Evolutionary conservation across 2,888 invertebrate genomes (phyloP).

Genomic region (Schizotus pectinicornis): DNA sequence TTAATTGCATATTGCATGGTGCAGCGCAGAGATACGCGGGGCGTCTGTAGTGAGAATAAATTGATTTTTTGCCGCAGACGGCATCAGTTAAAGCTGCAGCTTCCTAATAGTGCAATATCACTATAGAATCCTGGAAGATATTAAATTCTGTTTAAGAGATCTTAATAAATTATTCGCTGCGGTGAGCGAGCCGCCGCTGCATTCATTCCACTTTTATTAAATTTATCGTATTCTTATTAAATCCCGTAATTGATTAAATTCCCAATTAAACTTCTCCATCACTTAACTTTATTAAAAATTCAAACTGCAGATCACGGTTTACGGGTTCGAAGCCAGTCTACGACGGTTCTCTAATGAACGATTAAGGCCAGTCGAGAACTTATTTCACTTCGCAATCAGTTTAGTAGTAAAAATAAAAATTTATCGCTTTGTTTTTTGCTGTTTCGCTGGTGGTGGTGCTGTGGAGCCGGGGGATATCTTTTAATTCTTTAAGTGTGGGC

Average conservation of each 20-base stretch:
- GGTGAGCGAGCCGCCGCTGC: slow-evolving; percentile 2
- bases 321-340: background rate
- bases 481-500: slow-evolving; percentile 31
- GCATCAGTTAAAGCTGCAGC: slow-evolving; percentile 1
- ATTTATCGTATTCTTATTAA: slow-evolving; percentile 18
- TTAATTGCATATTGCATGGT: too few species aligned
- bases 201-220: slow-evolving; percentile 20
- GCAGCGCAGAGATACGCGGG: too few species aligned
- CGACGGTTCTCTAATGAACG: background rate
- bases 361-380: background rate
- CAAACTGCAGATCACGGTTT: background rate
- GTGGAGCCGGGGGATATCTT: slow-evolving; percentile 9
- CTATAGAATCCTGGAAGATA: slow-evolving; percentile 2
- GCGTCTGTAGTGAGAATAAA: too few species aligned
- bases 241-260: slow-evolving; percentile 21
- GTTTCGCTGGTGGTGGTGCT: background rate
- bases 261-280: slow-evolving; percentile 6
- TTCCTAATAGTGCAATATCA: slow-evolving; percentile 1
- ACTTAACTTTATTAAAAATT: slow-evolving; percentile 1
- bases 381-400: background rate
- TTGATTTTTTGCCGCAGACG: background rate
- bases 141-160: slow-evolving; percentile 12
- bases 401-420: slow-evolving; percentile 10
- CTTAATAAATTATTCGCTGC: slow-evolving; percentile 13
- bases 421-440: slow-evolving; percentile 19